phyloP scores from a whole-genome alignment of 2,888 invertebrate species.

The Scotopteryx bipunctaria region DNA sequence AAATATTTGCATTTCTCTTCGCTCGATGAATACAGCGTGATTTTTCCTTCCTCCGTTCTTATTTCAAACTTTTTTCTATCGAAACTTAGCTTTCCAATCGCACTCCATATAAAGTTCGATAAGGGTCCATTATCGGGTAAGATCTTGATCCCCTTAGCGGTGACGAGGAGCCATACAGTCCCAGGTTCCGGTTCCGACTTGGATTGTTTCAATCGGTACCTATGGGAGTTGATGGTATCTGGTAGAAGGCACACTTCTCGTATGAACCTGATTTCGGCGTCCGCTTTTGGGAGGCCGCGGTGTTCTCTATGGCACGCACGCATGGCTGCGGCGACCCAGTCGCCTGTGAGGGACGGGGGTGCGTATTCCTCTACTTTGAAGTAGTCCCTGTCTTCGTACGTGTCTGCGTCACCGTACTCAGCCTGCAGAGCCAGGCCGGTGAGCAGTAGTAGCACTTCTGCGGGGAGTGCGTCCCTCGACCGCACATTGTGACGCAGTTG shows the following conservation, averaged over 20 bases:
- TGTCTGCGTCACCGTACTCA: slow-evolving; percentile 91
- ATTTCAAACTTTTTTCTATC: slow-evolving; percentile 99
- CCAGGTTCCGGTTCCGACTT: slow-evolving; percentile 90
- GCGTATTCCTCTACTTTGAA: slow-evolving; percentile 95
- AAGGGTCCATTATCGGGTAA: slow-evolving; percentile 87
- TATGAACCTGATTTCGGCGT: slow-evolving; percentile 95
- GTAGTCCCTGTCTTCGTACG: slow-evolving; percentile 68
- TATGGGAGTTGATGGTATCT: slow-evolving; percentile 95
- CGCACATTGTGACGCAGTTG: slow-evolving; percentile 95
- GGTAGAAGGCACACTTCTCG: slow-evolving; percentile 92
- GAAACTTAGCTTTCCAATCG: slow-evolving; percentile 97
- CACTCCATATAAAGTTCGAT: slow-evolving; percentile 96
- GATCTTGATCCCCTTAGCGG: slow-evolving; percentile 95
- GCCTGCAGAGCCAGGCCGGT: slow-evolving; percentile 96
- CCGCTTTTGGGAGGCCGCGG: slow-evolving; percentile 88
- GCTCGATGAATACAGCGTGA: slow-evolving; percentile 94
- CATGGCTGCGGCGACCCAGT: slow-evolving; percentile 84
- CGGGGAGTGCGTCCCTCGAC: slow-evolving; percentile 84
- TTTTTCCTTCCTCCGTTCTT: slow-evolving; percentile 93
- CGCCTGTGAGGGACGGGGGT: slow-evolving; percentile 86
- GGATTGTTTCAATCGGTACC: slow-evolving; percentile 90
- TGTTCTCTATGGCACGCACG: slow-evolving; percentile 93
- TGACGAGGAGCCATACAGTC: slow-evolving; percentile 94
- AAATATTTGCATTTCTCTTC: slow-evolving; percentile 97
- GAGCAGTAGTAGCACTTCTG: slow-evolving; percentile 89